Base-by-base conservation (phyloP, 1,140 invertebrate genomes). In the Microplitis mediator region DNA sequence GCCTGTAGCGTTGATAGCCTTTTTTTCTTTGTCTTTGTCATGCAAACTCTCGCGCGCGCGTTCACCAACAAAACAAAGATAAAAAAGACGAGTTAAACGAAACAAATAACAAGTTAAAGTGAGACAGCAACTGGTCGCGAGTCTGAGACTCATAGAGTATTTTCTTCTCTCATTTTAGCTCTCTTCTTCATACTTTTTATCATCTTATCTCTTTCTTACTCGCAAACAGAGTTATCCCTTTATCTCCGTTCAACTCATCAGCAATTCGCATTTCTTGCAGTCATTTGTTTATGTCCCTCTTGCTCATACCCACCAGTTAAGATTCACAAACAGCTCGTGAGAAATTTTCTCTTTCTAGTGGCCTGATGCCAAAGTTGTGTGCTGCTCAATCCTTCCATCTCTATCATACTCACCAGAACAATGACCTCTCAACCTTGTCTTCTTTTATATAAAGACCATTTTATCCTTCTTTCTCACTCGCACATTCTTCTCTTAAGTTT, bases 391-490 rank as follows among this genome's bases (percentile, higher is more conserved):
- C 51, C 13, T 54, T 32, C 36, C 54, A 23, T 73, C 56, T 35
- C 36, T 73, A 71, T 36, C 68, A 13, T 70, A 50, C 73, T 31
- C 52, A 45, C 63, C 68, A 67, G 56, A 75, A 72, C 76, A 63
- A 79, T 80, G 77, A 80, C 78, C 79, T 77, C 74, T 73, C 79
- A 77, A 78, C 76, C 78, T 81, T 77, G 77, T 79, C 72, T 76
- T 69, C 75, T 80, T 14, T 45, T 50, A 23, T 81, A 77, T 74
- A 74, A 71, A 78, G 76, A 71, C 63, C 67, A 63, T 58, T 58
- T 58, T 16, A 23, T 16, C 9, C 56, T 32, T 23, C 16, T 58
- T 23, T 23, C 56, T 58, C 56, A 31, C 14, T 54, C 5, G 52
- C 9, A n/a, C 34, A 36, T 66, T 62, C 36, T 67, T 11, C 68